Conservation (phyloP, 2,797 vertebrate species). For the Natrix natrix region DNA sequence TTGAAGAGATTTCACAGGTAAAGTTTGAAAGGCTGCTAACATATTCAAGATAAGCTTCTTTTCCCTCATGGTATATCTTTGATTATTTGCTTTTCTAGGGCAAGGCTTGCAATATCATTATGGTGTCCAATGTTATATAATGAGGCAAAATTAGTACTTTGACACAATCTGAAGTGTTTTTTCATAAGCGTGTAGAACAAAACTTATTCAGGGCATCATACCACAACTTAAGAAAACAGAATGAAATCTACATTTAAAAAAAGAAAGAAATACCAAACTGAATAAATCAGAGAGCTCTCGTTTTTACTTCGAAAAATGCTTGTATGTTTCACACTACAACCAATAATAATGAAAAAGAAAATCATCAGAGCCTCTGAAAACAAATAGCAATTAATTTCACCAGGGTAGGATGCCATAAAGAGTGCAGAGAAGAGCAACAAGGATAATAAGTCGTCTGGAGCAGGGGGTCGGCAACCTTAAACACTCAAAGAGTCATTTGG, state of each 20-base stretch:
- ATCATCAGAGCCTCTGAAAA: neutral
- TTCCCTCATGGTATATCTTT: neutral
- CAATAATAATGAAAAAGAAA: neutral
- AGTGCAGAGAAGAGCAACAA: neutral
- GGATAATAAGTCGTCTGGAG: neutral
- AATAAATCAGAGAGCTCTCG: neutral
- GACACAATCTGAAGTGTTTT: neutral
- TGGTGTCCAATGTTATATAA: neutral
- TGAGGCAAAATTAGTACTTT: neutral
- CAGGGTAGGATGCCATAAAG: neutral
- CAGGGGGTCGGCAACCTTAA: too few relatives aligned
- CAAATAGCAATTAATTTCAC: neutral
- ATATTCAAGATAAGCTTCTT: neutral
- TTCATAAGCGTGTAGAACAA: neutral
- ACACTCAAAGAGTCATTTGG: too few relatives aligned
- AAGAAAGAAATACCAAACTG: neutral
- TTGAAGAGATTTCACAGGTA: neutral
- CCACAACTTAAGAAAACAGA: neutral
- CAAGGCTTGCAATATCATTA: neutral
- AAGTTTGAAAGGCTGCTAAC: neutral
- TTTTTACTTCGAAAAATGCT: neutral
- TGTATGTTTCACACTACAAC: neutral
- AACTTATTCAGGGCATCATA: neutral
- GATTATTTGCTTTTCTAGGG: neutral
- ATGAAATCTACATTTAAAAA: neutral